A percentile compares a stretch with the other conserved stretches of the same genome.
Evolutionary conservation across 2,888 invertebrate species (phyloP).

Genomic region (Leucozona laternaria): DNA sequence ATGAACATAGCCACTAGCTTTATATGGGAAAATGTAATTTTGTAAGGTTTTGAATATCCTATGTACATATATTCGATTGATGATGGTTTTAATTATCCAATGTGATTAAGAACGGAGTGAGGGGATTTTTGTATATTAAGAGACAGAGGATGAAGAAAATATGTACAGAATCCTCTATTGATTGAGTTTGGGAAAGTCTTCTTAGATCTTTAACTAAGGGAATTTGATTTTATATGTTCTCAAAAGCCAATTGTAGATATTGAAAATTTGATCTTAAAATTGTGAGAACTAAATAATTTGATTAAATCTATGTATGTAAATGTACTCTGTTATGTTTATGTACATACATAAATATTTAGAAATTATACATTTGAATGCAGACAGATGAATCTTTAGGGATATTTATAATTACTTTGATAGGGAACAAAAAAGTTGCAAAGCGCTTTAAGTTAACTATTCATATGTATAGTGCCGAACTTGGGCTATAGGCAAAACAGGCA

Average conservation of each 20-base stretch:
- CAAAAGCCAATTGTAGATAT: slow-evolving; percentile 8
- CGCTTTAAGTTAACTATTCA: too few relatives aligned
- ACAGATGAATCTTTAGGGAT: too few relatives aligned
- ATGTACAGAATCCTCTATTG: not conserved
- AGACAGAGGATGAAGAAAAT: not conserved
- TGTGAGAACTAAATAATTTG: not conserved
- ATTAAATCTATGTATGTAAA: not conserved
- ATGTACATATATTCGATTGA: slow-evolving; percentile 9
- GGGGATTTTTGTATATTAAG: not conserved
- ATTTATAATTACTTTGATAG: too few relatives aligned
- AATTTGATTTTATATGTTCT: slow-evolving; percentile 4
- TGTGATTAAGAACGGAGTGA: slow-evolving; percentile 8
- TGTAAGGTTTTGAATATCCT: slow-evolving; percentile 23
- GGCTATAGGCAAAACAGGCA: too few relatives aligned
- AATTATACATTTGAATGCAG: too few relatives aligned
- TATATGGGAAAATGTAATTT: slow-evolving; percentile 23
- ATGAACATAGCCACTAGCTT: not conserved
- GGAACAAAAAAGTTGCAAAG: too few relatives aligned
- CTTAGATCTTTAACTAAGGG: not conserved
- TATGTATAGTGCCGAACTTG: too few relatives aligned
- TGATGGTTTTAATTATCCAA: slow-evolving; percentile 39
- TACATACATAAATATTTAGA: not conserved
- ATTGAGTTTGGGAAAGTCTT: slow-evolving; percentile 6
- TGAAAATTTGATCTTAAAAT: not conserved
- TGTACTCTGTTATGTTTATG: too few relatives aligned